These are phyloP conservation scores for Lacerta viridis DNA, from an alignment of 2,797 vertebrate genomes.

Conservation along the genomic window DNA sequence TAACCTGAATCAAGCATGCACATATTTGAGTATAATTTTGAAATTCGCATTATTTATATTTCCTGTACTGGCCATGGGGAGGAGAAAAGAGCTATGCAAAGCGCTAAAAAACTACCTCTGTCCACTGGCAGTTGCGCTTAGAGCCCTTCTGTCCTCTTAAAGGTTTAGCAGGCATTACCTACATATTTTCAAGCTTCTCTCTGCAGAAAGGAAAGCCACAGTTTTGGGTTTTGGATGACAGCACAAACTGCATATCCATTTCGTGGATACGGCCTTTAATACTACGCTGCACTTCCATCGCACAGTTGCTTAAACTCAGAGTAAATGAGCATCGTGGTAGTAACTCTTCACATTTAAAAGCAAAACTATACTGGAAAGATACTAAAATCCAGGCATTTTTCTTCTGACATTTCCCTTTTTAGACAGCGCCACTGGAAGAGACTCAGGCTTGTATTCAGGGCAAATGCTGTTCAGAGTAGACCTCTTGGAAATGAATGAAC, in stretches of 20 bases:
- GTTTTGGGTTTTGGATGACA: constrained; percentile 30
- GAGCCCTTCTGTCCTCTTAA: neutral
- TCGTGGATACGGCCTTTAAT: constrained; percentile 31
- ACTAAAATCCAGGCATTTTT: neutral
- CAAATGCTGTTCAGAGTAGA: no score
- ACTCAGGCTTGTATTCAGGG: neutral
- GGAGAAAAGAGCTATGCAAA: neutral
- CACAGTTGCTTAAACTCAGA: neutral
- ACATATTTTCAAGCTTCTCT: neutral
- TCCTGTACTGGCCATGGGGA: constrained; percentile 14
- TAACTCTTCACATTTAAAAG: constrained; percentile 29
- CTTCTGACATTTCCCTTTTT: constrained; percentile 24
- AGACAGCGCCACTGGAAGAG: constrained; percentile 20
- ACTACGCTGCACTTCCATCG: neutral
- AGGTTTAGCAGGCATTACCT: neutral
- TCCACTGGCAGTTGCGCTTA: neutral
- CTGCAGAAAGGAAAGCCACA: constrained; percentile 16
- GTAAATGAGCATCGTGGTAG: neutral
- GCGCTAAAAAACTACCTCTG: constrained; percentile 17
- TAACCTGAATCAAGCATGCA: neutral
- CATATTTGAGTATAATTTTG: neutral
- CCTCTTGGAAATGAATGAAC: no score
- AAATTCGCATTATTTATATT: constrained; percentile 29
- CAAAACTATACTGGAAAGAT: constrained; percentile 44
- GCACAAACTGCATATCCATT: neutral